Conservation (phyloP, 2,113 vertebrate genomes). For the Corvus cornix region DNA sequence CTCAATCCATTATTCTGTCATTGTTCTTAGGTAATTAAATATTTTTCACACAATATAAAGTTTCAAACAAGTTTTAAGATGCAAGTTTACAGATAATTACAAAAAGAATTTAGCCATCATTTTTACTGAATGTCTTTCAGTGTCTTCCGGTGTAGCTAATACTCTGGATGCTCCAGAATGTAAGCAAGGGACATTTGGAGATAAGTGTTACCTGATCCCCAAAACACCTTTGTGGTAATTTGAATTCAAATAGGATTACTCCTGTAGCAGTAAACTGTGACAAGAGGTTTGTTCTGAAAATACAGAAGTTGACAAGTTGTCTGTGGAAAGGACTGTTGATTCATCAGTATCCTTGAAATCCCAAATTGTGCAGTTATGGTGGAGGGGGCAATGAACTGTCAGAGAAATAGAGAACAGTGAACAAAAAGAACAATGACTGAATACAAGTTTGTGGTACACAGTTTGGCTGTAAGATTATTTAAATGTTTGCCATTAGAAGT, state of each 20-base stretch:
- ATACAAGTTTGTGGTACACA: conserved; percentile 3
- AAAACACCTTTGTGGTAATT: background rate
- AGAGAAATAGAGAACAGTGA: conserved; percentile 28
- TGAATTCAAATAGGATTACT: conserved; percentile 36
- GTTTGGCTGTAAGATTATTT: conserved; percentile 58
- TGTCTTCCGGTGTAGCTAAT: background rate
- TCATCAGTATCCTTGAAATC: conserved; percentile 32
- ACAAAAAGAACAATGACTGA: conserved; percentile 39
- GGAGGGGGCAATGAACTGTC: conserved; percentile 1
- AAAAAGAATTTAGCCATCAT: conserved; percentile 18
- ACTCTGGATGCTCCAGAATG: conserved; percentile 35
- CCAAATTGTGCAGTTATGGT: conserved; percentile 4
- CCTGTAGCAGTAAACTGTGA: background rate
- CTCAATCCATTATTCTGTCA: background rate
- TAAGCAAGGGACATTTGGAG: conserved; percentile 8
- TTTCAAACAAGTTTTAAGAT: conserved; percentile 2
- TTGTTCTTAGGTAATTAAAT: background rate
- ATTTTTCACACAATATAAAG: background rate
- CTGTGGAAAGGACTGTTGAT: conserved; percentile 1
- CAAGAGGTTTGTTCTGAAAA: background rate
- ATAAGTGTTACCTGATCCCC: conserved; percentile 15
- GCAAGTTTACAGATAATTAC: background rate
- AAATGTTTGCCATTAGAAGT: conserved; percentile 52
- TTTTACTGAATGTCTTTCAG: conserved; percentile 4
- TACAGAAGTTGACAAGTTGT: conserved; percentile 34